Conservation (phyloP, 2,113 vertebrate species). For the Heptranchias perlo region DNA sequence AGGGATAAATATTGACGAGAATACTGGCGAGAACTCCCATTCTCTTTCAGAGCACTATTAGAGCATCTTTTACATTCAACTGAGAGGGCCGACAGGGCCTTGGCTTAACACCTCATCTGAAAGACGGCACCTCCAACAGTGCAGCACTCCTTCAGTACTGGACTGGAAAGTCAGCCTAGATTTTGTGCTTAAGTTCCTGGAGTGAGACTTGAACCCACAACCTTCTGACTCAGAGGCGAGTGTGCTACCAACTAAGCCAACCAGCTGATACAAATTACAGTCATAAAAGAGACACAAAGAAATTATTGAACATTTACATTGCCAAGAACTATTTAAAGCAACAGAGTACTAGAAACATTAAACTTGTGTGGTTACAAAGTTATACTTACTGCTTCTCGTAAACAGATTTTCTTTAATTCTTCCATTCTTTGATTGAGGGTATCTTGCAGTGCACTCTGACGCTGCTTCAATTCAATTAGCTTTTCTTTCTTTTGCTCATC, state of each 20-base stretch:
- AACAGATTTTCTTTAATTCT: constrained; percentile 86
- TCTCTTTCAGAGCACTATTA: too few relatives aligned
- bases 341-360: not conserved
- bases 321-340: not conserved
- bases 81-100: accelerated
- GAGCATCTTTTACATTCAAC: accelerated
- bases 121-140: not conserved
- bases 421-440: constrained; percentile 75
- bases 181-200: too few relatives aligned
- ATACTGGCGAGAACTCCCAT: not conserved
- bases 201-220: too few relatives aligned
- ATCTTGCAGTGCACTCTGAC: constrained; percentile 79
- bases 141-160: too few relatives aligned
- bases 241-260: too few relatives aligned
- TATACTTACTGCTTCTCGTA: constrained; percentile 85
- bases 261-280: not conserved
- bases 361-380: not conserved
- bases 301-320: not conserved
- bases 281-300: not conserved
- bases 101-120: not conserved
- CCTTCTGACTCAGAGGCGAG: too few relatives aligned
- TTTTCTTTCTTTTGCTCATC: constrained; percentile 94
- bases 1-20: not conserved
- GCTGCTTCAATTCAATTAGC: constrained; percentile 80
- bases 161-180: too few relatives aligned